A percentile compares a stretch with the other conserved stretches of the same genome.
Evolutionary conservation across 2,113 vertebrate genomes (phyloP).

Genomic region (Trematomus loennbergii): DNA sequence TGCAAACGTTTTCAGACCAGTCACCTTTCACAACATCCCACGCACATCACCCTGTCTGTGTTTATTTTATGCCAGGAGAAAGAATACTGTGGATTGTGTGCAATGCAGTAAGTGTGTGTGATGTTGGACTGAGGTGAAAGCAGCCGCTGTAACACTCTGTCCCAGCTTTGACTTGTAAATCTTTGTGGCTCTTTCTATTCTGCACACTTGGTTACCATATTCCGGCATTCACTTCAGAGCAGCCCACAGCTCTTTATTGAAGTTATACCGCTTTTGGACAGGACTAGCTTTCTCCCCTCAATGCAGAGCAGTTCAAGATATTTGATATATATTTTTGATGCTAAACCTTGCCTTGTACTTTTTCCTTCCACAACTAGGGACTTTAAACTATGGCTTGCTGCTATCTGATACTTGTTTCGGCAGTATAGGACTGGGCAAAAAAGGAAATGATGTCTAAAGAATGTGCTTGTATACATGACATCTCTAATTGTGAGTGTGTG

Average conservation of each 20-base stretch:
- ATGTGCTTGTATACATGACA: neutral
- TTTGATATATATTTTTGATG: constrained; percentile 1
- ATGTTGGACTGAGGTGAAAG: constrained; percentile 51
- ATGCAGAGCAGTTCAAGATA: neutral
- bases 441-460: neutral
- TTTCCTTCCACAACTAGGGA: neutral
- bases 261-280: neutral
- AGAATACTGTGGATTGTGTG: constrained; percentile 47
- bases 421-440: neutral
- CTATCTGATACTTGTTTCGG: constrained; percentile 4
- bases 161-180: constrained; percentile 23
- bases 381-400: neutral
- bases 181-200: neutral
- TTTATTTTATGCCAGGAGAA: constrained; percentile 30
- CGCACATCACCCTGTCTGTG: constrained; percentile 29
- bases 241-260: constrained; percentile 36
- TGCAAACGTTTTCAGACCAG: neutral
- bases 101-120: constrained; percentile 64
- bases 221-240: constrained; percentile 27
- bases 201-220: neutral
- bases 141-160: constrained; percentile 26
- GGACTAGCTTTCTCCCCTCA: neutral
- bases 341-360: neutral
- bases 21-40: constrained; percentile 1
- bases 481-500: neutral